Percentiles rank a stretch among this genome's conserved stretches.
Conservation (phyloP, 1,140 invertebrate species). For the Linepithema humile region DNA sequence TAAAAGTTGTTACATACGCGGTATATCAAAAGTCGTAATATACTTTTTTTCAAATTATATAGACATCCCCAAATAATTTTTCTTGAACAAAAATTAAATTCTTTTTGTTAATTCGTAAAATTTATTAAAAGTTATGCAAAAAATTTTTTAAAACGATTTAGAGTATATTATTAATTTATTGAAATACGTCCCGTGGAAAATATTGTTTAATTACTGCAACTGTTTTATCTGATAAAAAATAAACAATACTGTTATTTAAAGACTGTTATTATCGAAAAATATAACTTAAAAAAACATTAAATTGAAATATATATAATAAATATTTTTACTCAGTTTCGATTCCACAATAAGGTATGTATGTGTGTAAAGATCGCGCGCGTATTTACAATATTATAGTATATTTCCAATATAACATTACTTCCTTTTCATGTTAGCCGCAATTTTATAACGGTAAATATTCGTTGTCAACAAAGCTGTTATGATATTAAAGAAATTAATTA, state of each 20-base stretch:
- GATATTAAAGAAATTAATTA: background rate
- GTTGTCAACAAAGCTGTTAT: background rate
- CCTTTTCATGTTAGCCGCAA: background rate
- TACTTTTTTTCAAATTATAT: too few species aligned
- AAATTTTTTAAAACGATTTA: background rate
- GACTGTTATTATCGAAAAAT: background rate
- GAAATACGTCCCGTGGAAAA: background rate
- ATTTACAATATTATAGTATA: too few species aligned
- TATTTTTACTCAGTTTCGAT: too few species aligned
- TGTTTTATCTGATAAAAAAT: slow-evolving; percentile 7
- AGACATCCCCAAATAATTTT: too few species aligned
- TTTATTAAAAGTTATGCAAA: background rate
- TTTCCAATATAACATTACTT: background rate
- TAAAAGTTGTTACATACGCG: too few species aligned
- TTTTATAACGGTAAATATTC: background rate
- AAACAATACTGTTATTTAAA: slow-evolving; percentile 1
- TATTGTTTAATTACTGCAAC: slow-evolving; percentile 5
- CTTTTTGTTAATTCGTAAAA: background rate
- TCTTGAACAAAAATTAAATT: background rate
- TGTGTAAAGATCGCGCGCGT: too few species aligned
- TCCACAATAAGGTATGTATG: too few species aligned
- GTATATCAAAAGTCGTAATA: too few species aligned
- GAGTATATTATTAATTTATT: slow-evolving; percentile 16
- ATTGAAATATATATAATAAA: too few species aligned
- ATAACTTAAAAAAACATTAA: too few species aligned